Evolutionary conservation across 2,113 vertebrate species (phyloP), one percentile per base, ranked within the genome.

Genomic region (Protomyctophum bolini): DNA sequence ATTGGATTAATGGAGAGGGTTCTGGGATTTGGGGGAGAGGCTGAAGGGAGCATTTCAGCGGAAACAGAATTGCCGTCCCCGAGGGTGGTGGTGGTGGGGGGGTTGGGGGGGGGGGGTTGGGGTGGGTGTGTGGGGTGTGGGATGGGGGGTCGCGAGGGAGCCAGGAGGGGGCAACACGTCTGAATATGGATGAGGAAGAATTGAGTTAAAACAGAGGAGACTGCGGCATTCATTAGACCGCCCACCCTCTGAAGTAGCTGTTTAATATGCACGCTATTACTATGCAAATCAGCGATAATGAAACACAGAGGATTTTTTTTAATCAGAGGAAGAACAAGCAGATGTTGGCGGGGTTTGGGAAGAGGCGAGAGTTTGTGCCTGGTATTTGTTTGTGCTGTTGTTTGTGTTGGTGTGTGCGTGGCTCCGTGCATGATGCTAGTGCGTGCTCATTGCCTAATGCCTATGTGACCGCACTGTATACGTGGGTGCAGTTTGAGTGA

Each of bases 241-340:
- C 95, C 96, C 96, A 96, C 94, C 94, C 93, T 97, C 95, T 96
- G 94, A 96, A 97, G 95, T 94, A 93, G 93, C 94, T 94, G 93
- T 91, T 98, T 98, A 97, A 97, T 97, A 98, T 98, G 96, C 96
- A 94, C 94, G 89, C 95, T 94, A 97, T 97, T 97, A 98, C 96
- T 96, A 98, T 97, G 95, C 95, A 97, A 97, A 98, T 97, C 83
- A 91, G 94, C 82, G 84, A 91, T 94, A 95, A 95, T 94, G 93
- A 91, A 92, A 93, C 90, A 75, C 88, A 87, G 90, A 94, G 87
- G 92, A 90, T 93, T 94, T 91, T 92, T 94, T 78, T 93, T 90
- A 93, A 92, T 93, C 90, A 87, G 88, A 91, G 68, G 48, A 93
- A 87, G 88, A 84, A 77, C 73, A 93, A 90, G 92, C 95, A 96